Conservation (phyloP, 2,113 vertebrate genomes). For the Malurus cyaneus region DNA sequence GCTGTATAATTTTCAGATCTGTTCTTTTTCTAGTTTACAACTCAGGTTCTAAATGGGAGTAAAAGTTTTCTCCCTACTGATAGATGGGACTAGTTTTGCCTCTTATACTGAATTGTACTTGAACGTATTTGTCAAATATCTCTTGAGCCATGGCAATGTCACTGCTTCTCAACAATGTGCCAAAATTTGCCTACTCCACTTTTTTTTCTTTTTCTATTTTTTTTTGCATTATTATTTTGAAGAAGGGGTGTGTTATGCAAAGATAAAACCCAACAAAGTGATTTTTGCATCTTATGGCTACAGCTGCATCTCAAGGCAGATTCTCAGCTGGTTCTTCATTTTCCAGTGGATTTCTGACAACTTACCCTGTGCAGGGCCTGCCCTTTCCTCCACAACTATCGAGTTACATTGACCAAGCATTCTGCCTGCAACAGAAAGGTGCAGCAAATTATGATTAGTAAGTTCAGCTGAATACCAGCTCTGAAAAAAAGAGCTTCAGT, state of each 20-base stretch:
- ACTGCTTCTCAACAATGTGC: accelerated
- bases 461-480: background rate
- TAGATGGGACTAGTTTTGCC: background rate
- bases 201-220: background rate
- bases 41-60: background rate
- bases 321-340: background rate
- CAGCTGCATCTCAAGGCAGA: background rate
- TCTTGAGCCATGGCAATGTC: background rate
- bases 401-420: background rate
- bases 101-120: background rate
- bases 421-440: background rate
- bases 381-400: background rate
- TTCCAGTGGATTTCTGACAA: background rate
- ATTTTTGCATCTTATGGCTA: background rate
- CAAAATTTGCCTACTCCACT: background rate
- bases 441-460: background rate
- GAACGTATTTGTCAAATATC: background rate
- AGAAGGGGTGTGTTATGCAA: background rate
- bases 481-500: background rate
- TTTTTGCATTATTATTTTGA: background rate
- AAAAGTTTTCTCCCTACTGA: background rate
- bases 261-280: background rate
- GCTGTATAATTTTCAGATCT: background rate
- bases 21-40: background rate
- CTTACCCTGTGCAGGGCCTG: background rate